Percentiles rank a stretch among this genome's conserved stretches.
phyloP scores from a whole-genome alignment of 2,888 invertebrate species.

The Horisme vitalbata region DNA sequence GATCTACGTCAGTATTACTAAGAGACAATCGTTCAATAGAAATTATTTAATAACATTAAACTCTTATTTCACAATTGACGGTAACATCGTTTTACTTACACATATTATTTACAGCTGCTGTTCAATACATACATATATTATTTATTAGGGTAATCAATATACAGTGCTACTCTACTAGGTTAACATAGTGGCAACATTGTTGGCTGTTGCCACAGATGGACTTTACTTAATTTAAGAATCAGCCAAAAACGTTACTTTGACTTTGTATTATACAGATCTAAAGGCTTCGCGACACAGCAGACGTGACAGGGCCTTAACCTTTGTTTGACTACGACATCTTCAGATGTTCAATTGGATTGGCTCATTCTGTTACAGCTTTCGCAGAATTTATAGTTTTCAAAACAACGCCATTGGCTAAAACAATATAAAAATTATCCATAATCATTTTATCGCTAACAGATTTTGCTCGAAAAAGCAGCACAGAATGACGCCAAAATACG shows the following conservation, averaged over 20 bases:
- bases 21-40: slow-evolving; percentile 74
- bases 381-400: too few relatives aligned
- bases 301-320: not conserved
- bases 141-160: slow-evolving; percentile 36
- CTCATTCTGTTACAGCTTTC: too few relatives aligned
- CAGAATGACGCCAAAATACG: too few relatives aligned
- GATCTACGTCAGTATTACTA: slow-evolving; percentile 81
- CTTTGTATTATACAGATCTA: slow-evolving; percentile 5
- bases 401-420: too few relatives aligned
- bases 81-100: slow-evolving; percentile 83
- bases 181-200: slow-evolving; percentile 13
- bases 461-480: too few relatives aligned
- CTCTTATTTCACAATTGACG: slow-evolving; percentile 82
- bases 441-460: too few relatives aligned
- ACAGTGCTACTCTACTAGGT: slow-evolving; percentile 23
- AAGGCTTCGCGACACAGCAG: slow-evolving; percentile 3
- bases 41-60: slow-evolving; percentile 83
- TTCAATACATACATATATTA: slow-evolving; percentile 67
- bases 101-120: slow-evolving; percentile 78
- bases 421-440: too few relatives aligned
- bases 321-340: too few relatives aligned
- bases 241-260: slow-evolving; percentile 8
- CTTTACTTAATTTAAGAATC: slow-evolving; percentile 12
- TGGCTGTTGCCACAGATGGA: slow-evolving; percentile 1
- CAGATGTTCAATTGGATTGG: too few relatives aligned